Percentiles rank a stretch among this genome's conserved stretches.
phyloP scores from a whole-genome alignment of 2,888 invertebrate genomes.

The Agonopterix heracliana region DNA sequence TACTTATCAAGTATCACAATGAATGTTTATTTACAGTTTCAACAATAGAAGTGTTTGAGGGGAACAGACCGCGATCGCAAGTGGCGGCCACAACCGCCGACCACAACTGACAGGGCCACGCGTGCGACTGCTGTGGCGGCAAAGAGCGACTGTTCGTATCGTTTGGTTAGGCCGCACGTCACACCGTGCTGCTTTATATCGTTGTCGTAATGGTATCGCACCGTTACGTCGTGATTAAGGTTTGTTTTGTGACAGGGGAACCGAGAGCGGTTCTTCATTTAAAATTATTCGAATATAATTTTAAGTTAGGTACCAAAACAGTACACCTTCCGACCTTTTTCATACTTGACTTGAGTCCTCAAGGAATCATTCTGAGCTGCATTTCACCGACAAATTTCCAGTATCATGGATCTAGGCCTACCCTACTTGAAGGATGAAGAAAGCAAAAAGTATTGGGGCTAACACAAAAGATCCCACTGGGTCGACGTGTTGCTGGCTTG shows the following conservation, averaged over 20 bases:
- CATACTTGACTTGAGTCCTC: too few relatives aligned
- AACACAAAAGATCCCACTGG: too few relatives aligned
- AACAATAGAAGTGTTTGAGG: conserved; percentile 14
- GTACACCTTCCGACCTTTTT: too few relatives aligned
- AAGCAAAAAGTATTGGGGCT: too few relatives aligned
- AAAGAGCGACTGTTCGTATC: conserved; percentile 33
- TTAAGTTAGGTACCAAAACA: too few relatives aligned
- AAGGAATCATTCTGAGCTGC: too few relatives aligned
- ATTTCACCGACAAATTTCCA: too few relatives aligned
- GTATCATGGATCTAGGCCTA: too few relatives aligned
- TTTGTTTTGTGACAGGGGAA: conserved; percentile 17
- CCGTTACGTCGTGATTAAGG: conserved; percentile 30
- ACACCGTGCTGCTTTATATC: conserved; percentile 34
- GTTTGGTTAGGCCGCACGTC: conserved; percentile 19
- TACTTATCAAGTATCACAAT: conserved; percentile 8
- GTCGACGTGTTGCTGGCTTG: too few relatives aligned
- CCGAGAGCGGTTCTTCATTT: conserved; percentile 3
- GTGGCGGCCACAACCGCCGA: background rate
- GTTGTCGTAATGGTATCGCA: conserved; percentile 48
- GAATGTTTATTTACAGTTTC: conserved; percentile 18
- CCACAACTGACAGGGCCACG: conserved; percentile 12
- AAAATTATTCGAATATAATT: too few relatives aligned
- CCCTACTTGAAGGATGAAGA: too few relatives aligned
- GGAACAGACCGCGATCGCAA: background rate
- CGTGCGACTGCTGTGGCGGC: conserved; percentile 39